Evolutionary conservation across 92 coral and sea anemone genomes (phyloP).

Genomic region (Anthopleura xanthogrammica): DNA sequence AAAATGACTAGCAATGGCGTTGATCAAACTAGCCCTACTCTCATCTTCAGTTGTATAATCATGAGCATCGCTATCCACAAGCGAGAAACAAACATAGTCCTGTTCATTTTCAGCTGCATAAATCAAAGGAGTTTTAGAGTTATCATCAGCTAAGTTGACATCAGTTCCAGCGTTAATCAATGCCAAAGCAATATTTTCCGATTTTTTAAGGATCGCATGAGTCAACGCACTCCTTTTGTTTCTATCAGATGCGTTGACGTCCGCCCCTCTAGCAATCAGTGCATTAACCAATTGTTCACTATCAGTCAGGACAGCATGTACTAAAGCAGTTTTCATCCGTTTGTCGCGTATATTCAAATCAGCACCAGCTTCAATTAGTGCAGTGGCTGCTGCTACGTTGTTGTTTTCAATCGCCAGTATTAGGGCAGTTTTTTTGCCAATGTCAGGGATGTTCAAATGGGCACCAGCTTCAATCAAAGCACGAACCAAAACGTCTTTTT

Average conservation of each 20-base stretch:
- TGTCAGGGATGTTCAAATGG: not conserved
- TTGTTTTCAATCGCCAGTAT: not conserved
- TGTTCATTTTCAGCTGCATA: not conserved
- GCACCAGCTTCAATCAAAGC: not conserved
- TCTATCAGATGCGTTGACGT: not conserved
- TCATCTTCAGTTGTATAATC: too few relatives aligned
- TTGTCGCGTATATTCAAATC: not conserved
- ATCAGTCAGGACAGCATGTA: not conserved
- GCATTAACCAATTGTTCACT: not conserved
- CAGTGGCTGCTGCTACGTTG: not conserved
- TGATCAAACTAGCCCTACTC: not conserved
- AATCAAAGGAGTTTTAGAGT: conserved; percentile 2
- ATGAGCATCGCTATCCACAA: not conserved
- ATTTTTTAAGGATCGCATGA: not conserved
- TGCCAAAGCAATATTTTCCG: not conserved
- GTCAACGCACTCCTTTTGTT: not conserved
- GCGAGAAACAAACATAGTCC: not conserved
- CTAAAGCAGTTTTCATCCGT: not conserved
- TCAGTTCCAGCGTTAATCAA: conserved; percentile 8
- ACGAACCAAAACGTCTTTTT: not conserved
- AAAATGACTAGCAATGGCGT: not conserved
- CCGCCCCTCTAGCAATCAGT: conserved; percentile 10
- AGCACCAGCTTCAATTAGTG: conserved; percentile 5
- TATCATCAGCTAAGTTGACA: not conserved
- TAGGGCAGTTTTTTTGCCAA: not conserved